Base-by-base conservation (phyloP, 2,113 vertebrate species). In the Terrapene triunguis region DNA sequence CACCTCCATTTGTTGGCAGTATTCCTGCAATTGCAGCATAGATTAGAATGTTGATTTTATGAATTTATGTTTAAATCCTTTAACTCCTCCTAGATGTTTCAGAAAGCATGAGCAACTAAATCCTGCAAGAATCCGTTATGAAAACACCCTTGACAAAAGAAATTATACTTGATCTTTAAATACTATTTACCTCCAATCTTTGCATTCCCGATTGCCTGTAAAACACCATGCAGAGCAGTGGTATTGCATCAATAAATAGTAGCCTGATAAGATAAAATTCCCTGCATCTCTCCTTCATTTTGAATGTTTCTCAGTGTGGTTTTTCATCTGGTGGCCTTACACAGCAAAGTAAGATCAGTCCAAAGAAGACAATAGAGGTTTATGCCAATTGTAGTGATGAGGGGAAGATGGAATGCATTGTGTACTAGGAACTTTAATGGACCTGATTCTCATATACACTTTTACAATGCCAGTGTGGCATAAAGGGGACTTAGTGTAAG, bases 271-370 rank as follows among this genome's bases (percentile, higher is more conserved):
- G 74, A 86, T 13, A 92, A 89, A 84, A 2, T 9, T 12, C 84
- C n/a, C 95, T 85, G 89, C 72, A 82, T 93, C 81, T 89, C 79
- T 44, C 38, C 87, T 94, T 86, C 88, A 82, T 89, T 93, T 97
- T 87, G 96, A 89, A 96, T 96, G 94, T 95, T 96, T 97, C 95
- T 96, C 97, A 92, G 96, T 96, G 93, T 96, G 93, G 88, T 95
- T 95, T 93, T 94, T 96, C 96, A 97, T 94, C 96, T 96, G 89
- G 92, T 97, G 95, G 92, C 95, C 95, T 96, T 95, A 91, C 87
- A 80, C 94, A 65, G 92, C 65, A 83, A 94, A 96, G 93, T 91
- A 94, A 95, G 89, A 59, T 82, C 92, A 96, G 92, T 92, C 97
- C 93, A 97, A 96, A 97, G 93, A 87, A 72, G 78, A 5, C 91